Base-by-base conservation (phyloP, 1,140 invertebrate genomes). In the Aricia agestis region DNA sequence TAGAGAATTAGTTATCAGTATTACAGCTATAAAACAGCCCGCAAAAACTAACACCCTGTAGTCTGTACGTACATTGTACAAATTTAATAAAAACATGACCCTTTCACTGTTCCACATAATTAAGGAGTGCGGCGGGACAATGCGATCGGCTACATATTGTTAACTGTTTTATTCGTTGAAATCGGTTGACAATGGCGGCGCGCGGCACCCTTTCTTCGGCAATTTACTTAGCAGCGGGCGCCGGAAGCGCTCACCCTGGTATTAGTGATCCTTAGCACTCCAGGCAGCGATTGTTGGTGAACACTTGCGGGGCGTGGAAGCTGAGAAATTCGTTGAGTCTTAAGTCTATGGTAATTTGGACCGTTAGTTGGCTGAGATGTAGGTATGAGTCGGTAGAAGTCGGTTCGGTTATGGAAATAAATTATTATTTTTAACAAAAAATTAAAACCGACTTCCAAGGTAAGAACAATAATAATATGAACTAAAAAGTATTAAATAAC, bases 71-170 rank as follows among this genome's bases (percentile, higher is more conserved):
- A 72, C 59, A 82, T 82, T 85, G 76, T 85, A 82, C 79, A 87
- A 89, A 87, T 86, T 90, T 88, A 89, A 90, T 90, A 88, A 84
- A 90, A 90, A 84, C 88, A 87, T 91, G 87, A 91, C 89, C 87
- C 87, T 88, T 91, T 89, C 84, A 85, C 82, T 83, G 84, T 87
- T 89, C 83, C 76, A 84, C 80, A 86, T 91, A 91, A 91, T 90
- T 90, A 86, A 87, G 82, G 87, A 87, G 89, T 91, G 79, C 81
- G 76, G 84, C 81, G 69, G 75, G 71, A 89, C 87, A 91, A 89
- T 76, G 79, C 80, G 79, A 88, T 90, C 86, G 79, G 89, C 86
- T 82, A 89, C 89, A 84, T 76, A 74, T 85, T 83, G 81, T 82
- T 85, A 87, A 88, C 82, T 80, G 80, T 88, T 86, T 88, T 88